Conservation (phyloP, 2,888 invertebrate species). For the Anodontia alba region DNA sequence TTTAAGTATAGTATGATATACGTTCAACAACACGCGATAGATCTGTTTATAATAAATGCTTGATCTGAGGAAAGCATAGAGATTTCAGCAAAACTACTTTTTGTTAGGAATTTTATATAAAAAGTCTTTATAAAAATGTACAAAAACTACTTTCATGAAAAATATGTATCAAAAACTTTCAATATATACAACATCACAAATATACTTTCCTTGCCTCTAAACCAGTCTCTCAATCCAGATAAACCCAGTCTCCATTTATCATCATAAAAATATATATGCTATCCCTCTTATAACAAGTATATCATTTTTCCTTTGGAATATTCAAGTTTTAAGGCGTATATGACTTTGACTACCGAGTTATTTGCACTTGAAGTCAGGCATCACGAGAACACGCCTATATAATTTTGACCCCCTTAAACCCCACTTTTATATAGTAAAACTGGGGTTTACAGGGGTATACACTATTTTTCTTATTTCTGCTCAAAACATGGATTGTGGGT, state of each 20-base stretch:
- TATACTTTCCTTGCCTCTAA: background rate
- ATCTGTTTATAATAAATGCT: conserved; percentile 13
- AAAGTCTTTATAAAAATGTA: conserved; percentile 14
- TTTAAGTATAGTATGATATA: conserved; percentile 16
- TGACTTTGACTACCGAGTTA: conserved; percentile 4
- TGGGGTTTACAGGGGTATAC: too few relatives aligned
- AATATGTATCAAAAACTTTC: conserved; percentile 17
- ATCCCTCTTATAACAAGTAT: conserved; percentile 4
- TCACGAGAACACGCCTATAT: too few relatives aligned
- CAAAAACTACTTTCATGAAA: conserved; percentile 13
- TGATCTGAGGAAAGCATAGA: conserved; percentile 17
- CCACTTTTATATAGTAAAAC: too few relatives aligned
- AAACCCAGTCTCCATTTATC: background rate
- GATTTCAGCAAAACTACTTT: conserved; percentile 17
- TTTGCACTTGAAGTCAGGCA: conserved; percentile 20
- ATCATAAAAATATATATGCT: background rate
- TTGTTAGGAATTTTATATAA: conserved; percentile 18
- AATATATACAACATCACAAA: conserved; percentile 18
- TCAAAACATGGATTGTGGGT: too few relatives aligned
- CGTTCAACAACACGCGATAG: conserved; percentile 10
- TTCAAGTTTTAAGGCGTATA: conserved; percentile 7
- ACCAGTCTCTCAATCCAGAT: background rate
- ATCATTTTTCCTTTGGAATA: background rate
- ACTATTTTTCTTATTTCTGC: too few relatives aligned
- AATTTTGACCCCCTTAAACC: too few relatives aligned